Evolutionary conservation across 2,113 vertebrate genomes (phyloP).

Genomic region (Myrmecobius fasciatus): DNA sequence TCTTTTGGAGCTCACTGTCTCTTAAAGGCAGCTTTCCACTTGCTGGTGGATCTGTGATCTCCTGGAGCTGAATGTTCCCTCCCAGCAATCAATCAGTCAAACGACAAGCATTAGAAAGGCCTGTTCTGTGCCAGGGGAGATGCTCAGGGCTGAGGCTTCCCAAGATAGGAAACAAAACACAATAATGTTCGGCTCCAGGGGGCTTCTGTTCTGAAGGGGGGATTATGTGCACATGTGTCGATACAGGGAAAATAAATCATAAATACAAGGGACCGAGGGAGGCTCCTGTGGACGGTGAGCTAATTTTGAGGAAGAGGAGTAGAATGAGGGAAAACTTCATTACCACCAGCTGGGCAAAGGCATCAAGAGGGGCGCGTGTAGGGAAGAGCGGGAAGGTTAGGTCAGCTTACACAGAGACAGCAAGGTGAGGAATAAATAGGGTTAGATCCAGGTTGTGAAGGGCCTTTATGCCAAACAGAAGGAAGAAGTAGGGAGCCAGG

Average conservation of each 20-base stretch:
- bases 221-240: fast-evolving
- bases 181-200: background rate
- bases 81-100: background rate
- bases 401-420: background rate
- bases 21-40: background rate
- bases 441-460: background rate
- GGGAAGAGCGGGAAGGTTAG: background rate
- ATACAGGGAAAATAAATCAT: background rate
- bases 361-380: background rate
- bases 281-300: background rate
- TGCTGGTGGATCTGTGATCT: background rate
- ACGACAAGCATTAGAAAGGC: background rate
- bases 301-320: background rate
- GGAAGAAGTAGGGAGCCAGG: background rate
- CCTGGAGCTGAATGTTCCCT: background rate
- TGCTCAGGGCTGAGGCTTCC: background rate
- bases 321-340: background rate
- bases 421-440: background rate
- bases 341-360: background rate
- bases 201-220: background rate
- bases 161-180: background rate
- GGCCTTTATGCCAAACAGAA: background rate
- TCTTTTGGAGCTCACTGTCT: background rate
- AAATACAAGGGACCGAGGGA: background rate
- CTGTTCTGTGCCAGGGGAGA: no score